These are phyloP conservation scores for Orestias chungarensis DNA, from an alignment of 2,797 vertebrate genomes.

Conservation along the genomic window DNA sequence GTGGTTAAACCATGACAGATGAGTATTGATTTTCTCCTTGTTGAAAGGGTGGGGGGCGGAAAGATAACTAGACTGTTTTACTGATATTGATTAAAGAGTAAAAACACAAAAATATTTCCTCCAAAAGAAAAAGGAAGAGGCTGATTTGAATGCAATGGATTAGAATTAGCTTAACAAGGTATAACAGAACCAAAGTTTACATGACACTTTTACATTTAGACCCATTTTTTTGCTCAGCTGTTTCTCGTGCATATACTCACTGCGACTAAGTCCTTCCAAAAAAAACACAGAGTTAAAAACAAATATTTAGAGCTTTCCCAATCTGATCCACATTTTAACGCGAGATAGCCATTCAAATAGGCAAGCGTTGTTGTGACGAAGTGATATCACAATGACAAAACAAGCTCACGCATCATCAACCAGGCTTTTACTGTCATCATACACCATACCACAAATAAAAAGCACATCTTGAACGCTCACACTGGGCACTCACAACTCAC, in stretches of 20 bases:
- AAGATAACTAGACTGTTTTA: constrained; percentile 71
- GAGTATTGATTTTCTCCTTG: constrained; percentile 73
- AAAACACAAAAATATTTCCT: constrained; percentile 45
- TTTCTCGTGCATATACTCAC: not conserved
- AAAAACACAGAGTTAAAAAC: not conserved
- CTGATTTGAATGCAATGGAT: constrained; percentile 13
- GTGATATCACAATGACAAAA: not conserved
- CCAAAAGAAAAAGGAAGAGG: constrained; percentile 13
- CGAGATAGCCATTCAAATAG: not conserved
- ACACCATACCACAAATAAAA: constrained; percentile 10
- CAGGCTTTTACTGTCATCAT: not conserved
- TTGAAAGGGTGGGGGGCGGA: constrained; percentile 57
- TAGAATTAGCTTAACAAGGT: not conserved
- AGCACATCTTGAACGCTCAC: constrained; percentile 25
- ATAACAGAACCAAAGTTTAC: not conserved
- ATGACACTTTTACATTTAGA: not conserved
- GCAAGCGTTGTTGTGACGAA: not conserved
- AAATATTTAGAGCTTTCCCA: constrained; percentile 18
- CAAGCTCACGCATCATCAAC: not conserved
- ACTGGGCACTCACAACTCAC: constrained; percentile 72
- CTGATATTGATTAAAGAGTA: constrained; percentile 66
- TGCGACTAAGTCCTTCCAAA: not conserved
- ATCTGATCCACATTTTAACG: constrained; percentile 8
- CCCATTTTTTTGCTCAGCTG: not conserved
- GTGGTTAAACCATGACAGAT: constrained; percentile 71